Base-by-base conservation (phyloP, 2,888 invertebrate genomes). In the Bellardia bayeri region DNA sequence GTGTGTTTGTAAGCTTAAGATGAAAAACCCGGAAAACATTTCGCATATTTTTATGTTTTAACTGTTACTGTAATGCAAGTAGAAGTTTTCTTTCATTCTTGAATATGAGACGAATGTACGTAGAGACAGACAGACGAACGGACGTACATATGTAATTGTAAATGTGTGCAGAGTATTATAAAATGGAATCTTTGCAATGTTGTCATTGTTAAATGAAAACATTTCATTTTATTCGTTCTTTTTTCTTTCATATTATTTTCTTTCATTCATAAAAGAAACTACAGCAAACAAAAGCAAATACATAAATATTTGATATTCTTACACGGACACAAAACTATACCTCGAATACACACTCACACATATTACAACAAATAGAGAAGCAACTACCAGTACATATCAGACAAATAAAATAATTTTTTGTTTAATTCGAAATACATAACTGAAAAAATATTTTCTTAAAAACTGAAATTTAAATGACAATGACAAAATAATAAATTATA, bases 21-120 rank as follows among this genome's bases (percentile, higher is more conserved):
- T 9, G 42, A 51, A 86, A 58, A 87, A 80, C 40, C 82, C 83
- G 80, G 83, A 87, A 87, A 64, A 76, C 72, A 87, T 83, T 87
- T 87, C 66, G 66, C 83, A 83, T 87, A 80, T 82, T 86, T 80
- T 76, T 76, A 42, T 82, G 37, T 69, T 63, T 49, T 37, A 68
- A 75, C 45, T 82, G 30, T 37, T 40, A 49, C 16, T 56, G 0
- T 69, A 14, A 40, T 64, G 16, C 51, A 82, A 58, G 42, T 72
- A 13, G 51, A 56, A 66, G 40, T 51, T 56, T 58, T 63, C 33
- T 51, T 68, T 79, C 30, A 61, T 79, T 37, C 56, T 64, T 72
- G 33, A 64, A 66, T 84, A 72, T 40, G 13, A 74, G 37, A 66
- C 33, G 61, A 74, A 49, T 79, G 13, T 63, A 37, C 49, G 6